These are phyloP conservation scores for Pteromalus puparum DNA, from an alignment of 1,140 invertebrate species.

Conservation along the genomic window DNA sequence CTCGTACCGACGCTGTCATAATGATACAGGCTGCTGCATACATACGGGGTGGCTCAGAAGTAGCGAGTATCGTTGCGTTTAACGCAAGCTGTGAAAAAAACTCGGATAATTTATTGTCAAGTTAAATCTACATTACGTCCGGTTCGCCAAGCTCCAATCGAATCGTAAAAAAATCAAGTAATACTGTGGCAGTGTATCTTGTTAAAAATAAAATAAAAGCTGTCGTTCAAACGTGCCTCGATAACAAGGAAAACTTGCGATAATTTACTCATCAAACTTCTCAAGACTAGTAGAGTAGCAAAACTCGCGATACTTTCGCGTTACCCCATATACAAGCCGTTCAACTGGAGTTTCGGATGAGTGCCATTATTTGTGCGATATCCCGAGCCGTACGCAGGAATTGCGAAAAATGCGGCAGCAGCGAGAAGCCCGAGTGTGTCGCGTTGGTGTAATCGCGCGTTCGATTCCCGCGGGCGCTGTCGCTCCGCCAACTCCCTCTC, in stretches of 20 bases:
- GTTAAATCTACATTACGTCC: too few relatives aligned
- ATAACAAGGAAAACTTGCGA: too few relatives aligned
- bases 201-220: too few relatives aligned
- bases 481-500: not conserved
- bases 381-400: not conserved
- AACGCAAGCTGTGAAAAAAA: too few relatives aligned
- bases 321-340: not conserved
- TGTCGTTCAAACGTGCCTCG: too few relatives aligned
- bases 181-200: too few relatives aligned
- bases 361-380: not conserved
- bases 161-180: too few relatives aligned
- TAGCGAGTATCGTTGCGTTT: too few relatives aligned
- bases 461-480: constrained; percentile 24
- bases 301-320: not conserved
- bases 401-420: not conserved
- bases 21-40: not conserved
- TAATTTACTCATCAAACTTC: too few relatives aligned
- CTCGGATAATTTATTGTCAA: too few relatives aligned
- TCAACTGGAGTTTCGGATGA: not conserved
- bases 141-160: too few relatives aligned
- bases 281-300: too few relatives aligned
- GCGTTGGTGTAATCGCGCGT: constrained; percentile 12
- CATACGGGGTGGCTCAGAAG: not conserved
- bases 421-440: not conserved
- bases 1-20: not conserved